These are phyloP conservation scores for Cordilura impudica DNA, from an alignment of 2,888 invertebrate genomes.

Conservation along the genomic window DNA sequence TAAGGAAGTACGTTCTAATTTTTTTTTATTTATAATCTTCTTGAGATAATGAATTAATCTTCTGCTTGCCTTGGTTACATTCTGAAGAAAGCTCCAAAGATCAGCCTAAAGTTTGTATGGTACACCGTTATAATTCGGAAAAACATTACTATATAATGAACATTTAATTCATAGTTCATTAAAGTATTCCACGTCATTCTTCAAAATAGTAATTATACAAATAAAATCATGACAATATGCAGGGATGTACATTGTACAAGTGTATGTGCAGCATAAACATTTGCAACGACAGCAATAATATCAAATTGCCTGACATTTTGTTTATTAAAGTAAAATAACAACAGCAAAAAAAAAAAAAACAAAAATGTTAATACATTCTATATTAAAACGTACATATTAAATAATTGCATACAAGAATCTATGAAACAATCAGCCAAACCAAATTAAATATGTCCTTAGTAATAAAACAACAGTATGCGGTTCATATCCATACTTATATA, in stretches of 20 bases:
- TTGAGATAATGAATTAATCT: too few relatives aligned
- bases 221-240: background rate
- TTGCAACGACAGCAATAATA: slow-evolving; percentile 60
- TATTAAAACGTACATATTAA: slow-evolving; percentile 63
- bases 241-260: too few relatives aligned
- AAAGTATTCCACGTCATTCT: background rate
- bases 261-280: slow-evolving; percentile 20
- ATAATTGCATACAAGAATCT: slow-evolving; percentile 54
- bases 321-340: slow-evolving; percentile 53
- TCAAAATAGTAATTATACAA: background rate
- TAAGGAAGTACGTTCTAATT: too few relatives aligned
- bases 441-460: slow-evolving; percentile 39
- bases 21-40: too few relatives aligned
- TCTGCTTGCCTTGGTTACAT: too few relatives aligned
- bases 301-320: slow-evolving; percentile 58
- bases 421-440: slow-evolving; percentile 49
- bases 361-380: slow-evolving; percentile 62
- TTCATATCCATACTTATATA: slow-evolving; percentile 9
- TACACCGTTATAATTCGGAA: too few relatives aligned
- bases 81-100: too few relatives aligned
- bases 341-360: slow-evolving; percentile 1
- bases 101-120: too few relatives aligned
- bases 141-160: too few relatives aligned
- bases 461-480: slow-evolving; percentile 42
- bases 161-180: background rate